These are phyloP conservation scores for Drosophila nigrodunni DNA, from an alignment of 1,140 invertebrate genomes.

Conservation along the genomic window DNA sequence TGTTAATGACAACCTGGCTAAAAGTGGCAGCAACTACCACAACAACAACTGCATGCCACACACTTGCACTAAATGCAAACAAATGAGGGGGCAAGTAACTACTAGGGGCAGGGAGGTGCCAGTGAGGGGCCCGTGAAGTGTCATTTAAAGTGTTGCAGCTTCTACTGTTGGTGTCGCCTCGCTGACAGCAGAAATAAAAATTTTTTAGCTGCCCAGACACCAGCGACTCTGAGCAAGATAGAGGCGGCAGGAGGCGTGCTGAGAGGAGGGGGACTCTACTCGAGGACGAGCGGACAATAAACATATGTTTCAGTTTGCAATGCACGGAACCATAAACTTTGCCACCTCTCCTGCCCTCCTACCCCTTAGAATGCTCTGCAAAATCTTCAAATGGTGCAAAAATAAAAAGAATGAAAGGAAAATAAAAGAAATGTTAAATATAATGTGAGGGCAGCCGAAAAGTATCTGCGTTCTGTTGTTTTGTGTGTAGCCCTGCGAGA, in stretches of 20 bases:
- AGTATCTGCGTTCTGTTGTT: slow-evolving; percentile 52
- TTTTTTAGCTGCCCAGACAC: slow-evolving; percentile 49
- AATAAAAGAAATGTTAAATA: slow-evolving; percentile 39
- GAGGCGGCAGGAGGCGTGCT: neutral
- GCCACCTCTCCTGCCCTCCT: neutral
- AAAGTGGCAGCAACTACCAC: slow-evolving; percentile 40
- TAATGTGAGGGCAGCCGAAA: slow-evolving; percentile 65
- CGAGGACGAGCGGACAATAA: slow-evolving; percentile 58
- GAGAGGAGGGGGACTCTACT: neutral
- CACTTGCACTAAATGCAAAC: slow-evolving; percentile 42
- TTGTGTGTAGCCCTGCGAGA: slow-evolving; percentile 38
- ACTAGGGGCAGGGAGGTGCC: neutral
- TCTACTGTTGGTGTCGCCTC: slow-evolving; percentile 54
- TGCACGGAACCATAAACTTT: slow-evolving; percentile 73
- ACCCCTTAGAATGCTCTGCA: slow-evolving; percentile 22
- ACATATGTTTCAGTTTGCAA: slow-evolving; percentile 81
- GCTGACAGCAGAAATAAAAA: slow-evolving; percentile 70
- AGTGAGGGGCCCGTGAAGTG: slow-evolving; percentile 35
- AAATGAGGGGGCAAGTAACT: slow-evolving; percentile 33
- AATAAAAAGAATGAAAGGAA: slow-evolving; percentile 16
- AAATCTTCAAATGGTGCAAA: slow-evolving; percentile 34
- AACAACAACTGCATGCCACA: slow-evolving; percentile 28
- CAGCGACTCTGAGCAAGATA: slow-evolving; percentile 6
- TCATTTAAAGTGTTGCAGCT: slow-evolving; percentile 77
- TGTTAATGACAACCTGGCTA: slow-evolving; percentile 70